Evolutionary conservation across 2,888 invertebrate species (phyloP), one percentile per base, ranked within the genome.

Genomic region (Strigamia maritima): DNA sequence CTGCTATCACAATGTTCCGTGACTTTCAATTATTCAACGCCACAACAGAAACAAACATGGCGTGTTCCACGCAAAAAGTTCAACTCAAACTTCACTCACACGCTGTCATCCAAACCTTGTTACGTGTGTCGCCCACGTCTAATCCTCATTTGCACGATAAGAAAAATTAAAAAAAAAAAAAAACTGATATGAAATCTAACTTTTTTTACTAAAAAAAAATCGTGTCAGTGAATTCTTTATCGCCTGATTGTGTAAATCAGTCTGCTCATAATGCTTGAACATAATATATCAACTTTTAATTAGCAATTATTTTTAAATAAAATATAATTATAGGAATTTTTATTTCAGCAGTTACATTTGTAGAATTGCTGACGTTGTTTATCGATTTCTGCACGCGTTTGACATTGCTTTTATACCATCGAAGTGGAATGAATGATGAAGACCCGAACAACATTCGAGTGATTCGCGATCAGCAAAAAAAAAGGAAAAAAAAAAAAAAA

Each of bases 11-110:
- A 65, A 65, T 65, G 65, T 65, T 2, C 65, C 65, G 65, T 65
- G 65, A 65, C 65, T 65, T 65, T 65, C 65, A 65, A 65, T 65
- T 65, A 65, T 65, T 65, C 65, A 65, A 65, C 65, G 65, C 65
- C 65, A 65, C 24, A 65, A 65, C 65, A 65, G 65, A 65, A 65
- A 65, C 65, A 65, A 65, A 65, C 65, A 65, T 65, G 26, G 65
- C 65, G 65, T 65, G 65, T 14, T 8, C 26, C 65, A 65, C 65
- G 65, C 65, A n/a, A 24, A 24, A 65, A 60, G 10, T 26, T 26
- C 2, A 26, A 26, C 26, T 65, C 24, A 65, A 65, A 65, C 28
- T 65, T 24, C 65, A 24, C 28, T 65, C 65, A 24, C 60, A 24
- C 12, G 65, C 28, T 65, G 65, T 65, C 65, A 65, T 65, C 7